These are phyloP conservation scores for Hippotragus niger DNA, from an alignment of 2,113 vertebrate species.

Conservation along the genomic window DNA sequence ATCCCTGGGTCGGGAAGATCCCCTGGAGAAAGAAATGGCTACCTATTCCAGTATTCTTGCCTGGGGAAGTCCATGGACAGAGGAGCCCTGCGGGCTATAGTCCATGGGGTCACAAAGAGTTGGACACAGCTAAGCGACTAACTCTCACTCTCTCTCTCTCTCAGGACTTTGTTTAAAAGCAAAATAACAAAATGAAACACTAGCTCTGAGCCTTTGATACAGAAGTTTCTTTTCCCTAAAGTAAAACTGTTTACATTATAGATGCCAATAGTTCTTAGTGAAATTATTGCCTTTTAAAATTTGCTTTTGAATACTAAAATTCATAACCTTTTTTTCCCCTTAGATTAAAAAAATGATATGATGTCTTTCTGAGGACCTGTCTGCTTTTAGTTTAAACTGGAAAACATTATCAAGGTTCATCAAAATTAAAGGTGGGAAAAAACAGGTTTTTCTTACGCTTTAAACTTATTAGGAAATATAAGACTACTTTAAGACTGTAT, in stretches of 20 bases:
- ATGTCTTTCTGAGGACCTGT: not conserved
- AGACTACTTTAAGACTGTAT: not conserved
- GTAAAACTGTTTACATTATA: not conserved
- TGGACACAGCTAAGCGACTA: not conserved
- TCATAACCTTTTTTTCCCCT: not conserved
- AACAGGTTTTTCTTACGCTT: not conserved
- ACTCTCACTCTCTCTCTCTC: not conserved
- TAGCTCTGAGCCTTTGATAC: not conserved
- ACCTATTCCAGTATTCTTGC: not conserved
- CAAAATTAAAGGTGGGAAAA: not conserved
- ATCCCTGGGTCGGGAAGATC: not conserved
- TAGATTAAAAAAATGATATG: not conserved
- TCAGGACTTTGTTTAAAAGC: not conserved
- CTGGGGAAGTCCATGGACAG: not conserved
- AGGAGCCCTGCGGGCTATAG: not conserved
- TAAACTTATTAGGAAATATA: constrained; percentile 12
- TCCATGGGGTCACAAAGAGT: not conserved
- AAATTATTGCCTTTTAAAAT: not conserved
- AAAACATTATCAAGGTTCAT: not conserved
- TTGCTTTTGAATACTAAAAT: not conserved
- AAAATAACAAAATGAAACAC: not conserved
- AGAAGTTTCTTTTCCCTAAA: not conserved
- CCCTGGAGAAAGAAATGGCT: not conserved
- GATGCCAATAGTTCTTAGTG: not conserved
- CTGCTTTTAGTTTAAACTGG: constrained; percentile 5